Evolutionary conservation across 2,888 invertebrate species (phyloP), one percentile per base, ranked within the genome.

Genomic region (Dyspetes luteomarginatus): DNA sequence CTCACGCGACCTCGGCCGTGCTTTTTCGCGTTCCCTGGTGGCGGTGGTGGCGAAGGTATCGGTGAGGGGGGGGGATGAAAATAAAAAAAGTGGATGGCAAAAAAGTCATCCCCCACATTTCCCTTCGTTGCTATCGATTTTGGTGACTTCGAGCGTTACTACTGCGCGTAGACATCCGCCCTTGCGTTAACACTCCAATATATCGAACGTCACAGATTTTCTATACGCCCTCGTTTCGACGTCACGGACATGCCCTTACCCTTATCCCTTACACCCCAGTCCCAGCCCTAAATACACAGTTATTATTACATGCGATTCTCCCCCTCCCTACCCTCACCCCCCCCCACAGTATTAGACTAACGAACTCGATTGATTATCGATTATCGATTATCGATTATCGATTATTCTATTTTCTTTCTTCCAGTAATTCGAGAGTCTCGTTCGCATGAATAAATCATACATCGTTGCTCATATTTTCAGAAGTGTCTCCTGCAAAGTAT

Each of bases 91-190:
- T n/a, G 15, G 48, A 36, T 12, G 36, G 9, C 36, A 15, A 48
- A 62, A 48, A 60, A 60, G 43, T 12, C 22, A 19, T 17, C 30
- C 65, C 56, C 45, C 48, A 15, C 48, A 45, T 9, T 15, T 28
- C 30, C 19, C 30, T 30, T 58, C 58, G 73, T 56, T 65, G 48
- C 43, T 81, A 81, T 81, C 81, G 81, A 81, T 81, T 81, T 81
- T 81, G 26, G 73, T 60, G 77, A 74, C 78, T 81, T 81, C 69
- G 58, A 78, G 69, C 36, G 69, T 73, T 62, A 79, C 79, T 65
- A 79, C 79, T 78, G 81, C 78, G 81, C 81, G 78, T 74, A 74
- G 73, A 74, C 67, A 78, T 74, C 65, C 65, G 64, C 62, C 56
- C 48, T 9, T 0, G 30, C 65, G 64, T 62, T 50, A 36, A 55